These are phyloP conservation scores for Pherbina coryleti DNA, from an alignment of 2,888 invertebrate genomes.

Conservation along the genomic window DNA sequence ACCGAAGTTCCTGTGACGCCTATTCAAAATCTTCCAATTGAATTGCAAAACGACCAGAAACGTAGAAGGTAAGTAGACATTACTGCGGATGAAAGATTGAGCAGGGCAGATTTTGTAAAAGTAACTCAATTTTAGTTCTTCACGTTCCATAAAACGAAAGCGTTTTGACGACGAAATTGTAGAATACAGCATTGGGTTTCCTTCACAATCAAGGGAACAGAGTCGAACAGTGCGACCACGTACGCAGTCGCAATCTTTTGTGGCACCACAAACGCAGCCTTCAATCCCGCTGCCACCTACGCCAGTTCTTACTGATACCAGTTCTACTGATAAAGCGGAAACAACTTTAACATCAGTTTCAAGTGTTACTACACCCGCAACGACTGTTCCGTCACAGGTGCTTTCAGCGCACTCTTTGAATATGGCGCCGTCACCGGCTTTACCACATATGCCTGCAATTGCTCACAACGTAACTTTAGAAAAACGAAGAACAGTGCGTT, in stretches of 20 bases:
- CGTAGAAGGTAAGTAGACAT: slow-evolving; percentile 63
- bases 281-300: slow-evolving; percentile 44
- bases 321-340: slow-evolving; percentile 35
- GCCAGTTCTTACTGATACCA: slow-evolving; percentile 15
- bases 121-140: slow-evolving; percentile 76
- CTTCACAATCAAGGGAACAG: slow-evolving; percentile 69
- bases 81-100: background rate
- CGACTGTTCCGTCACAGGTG: slow-evolving; percentile 40
- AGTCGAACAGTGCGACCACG: slow-evolving; percentile 68
- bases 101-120: slow-evolving; percentile 8
- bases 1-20: slow-evolving; percentile 45
- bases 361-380: slow-evolving; percentile 39
- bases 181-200: slow-evolving; percentile 85
- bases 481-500: slow-evolving; percentile 55
- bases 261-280: slow-evolving; percentile 49
- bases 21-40: slow-evolving; percentile 59
- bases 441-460: slow-evolving; percentile 26
- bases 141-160: slow-evolving; percentile 93
- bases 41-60: slow-evolving; percentile 65
- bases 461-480: slow-evolving; percentile 28
- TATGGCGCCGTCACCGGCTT: slow-evolving; percentile 45
- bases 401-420: slow-evolving; percentile 36
- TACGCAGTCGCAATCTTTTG: slow-evolving; percentile 71
- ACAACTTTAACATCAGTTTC: slow-evolving; percentile 5
- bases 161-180: slow-evolving; percentile 98